phyloP scores from a whole-genome alignment of 2,888 invertebrate genomes.

The Mesodorylaimus sp. region DNA sequence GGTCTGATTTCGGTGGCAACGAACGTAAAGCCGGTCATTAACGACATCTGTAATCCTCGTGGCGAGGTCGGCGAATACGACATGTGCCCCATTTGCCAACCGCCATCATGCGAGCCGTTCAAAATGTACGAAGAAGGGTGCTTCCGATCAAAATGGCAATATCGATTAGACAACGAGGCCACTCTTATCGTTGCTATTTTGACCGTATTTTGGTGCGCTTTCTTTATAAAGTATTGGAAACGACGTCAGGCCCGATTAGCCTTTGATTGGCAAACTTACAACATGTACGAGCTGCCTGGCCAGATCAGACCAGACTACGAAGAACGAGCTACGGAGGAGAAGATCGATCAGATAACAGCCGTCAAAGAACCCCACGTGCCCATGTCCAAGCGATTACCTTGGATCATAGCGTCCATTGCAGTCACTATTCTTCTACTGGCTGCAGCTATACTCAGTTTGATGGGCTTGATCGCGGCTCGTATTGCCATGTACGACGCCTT shows the following conservation, averaged over 20 bases:
- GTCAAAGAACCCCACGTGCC: conserved; percentile 1
- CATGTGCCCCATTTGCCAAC: conserved; percentile 4
- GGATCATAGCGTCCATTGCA: not conserved
- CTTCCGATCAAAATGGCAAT: not conserved
- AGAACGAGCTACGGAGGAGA: too few species aligned
- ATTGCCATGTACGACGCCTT: conserved; percentile 1
- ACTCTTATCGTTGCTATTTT: not conserved
- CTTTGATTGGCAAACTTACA: too few species aligned
- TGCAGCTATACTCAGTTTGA: not conserved
- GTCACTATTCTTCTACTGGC: not conserved
- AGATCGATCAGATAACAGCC: too few species aligned
- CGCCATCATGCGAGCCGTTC: conserved; percentile 2
- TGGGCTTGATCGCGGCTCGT: not conserved
- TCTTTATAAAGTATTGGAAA: too few species aligned
- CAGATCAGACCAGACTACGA: too few species aligned
- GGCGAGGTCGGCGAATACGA: not conserved
- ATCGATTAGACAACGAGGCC: not conserved
- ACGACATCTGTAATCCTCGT: not conserved
- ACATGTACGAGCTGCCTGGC: too few species aligned
- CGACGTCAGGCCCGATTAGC: too few species aligned
- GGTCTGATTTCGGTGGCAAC: too few species aligned
- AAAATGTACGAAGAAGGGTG: conserved; percentile 1
- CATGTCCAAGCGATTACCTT: not conserved
- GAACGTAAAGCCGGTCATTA: too few species aligned
- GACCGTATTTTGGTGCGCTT: not conserved